phyloP scores from a whole-genome alignment of 2,888 invertebrate genomes.

The Chorisops tibialis region DNA sequence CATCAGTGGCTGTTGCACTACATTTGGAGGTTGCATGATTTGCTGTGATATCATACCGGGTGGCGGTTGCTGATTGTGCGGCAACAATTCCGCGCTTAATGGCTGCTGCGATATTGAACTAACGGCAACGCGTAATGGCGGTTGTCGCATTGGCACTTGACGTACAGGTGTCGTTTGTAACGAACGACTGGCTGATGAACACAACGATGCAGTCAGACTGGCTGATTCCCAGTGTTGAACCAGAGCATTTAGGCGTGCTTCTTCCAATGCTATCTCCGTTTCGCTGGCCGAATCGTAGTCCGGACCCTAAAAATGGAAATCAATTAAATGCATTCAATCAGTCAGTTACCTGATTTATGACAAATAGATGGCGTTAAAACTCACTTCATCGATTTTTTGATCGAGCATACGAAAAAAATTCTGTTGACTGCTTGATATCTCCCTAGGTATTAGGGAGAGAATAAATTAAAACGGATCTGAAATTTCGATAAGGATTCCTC shows the following conservation, averaged over 20 bases:
- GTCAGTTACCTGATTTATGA: neutral
- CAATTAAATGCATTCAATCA: neutral
- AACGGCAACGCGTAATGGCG: constrained; percentile 37
- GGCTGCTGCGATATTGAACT: constrained; percentile 39
- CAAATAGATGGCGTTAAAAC: constrained; percentile 38
- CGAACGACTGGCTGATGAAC: constrained; percentile 56
- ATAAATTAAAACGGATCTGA: constrained; percentile 7
- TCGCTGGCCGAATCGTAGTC: constrained; percentile 78
- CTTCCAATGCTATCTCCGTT: constrained; percentile 67
- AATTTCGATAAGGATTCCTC: neutral
- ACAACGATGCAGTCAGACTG: constrained; percentile 57
- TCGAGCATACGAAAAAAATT: constrained; percentile 93
- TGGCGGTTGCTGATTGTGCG: constrained; percentile 42
- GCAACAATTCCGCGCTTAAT: constrained; percentile 47
- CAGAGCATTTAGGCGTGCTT: constrained; percentile 63
- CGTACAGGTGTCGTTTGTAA: constrained; percentile 56
- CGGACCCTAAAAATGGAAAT: constrained; percentile 61
- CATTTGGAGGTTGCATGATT: neutral
- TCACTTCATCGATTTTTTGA: constrained; percentile 85
- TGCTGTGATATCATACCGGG: constrained; percentile 9
- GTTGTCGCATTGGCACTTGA: constrained; percentile 46
- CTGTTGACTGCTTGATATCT: constrained; percentile 83
- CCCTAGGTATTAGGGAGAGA: constrained; percentile 58
- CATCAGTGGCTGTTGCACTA: constrained; percentile 28
- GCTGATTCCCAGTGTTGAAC: constrained; percentile 76